These are phyloP conservation scores for Semicossyphus pulcher DNA, from an alignment of 2,113 vertebrate species.

Conservation along the genomic window DNA sequence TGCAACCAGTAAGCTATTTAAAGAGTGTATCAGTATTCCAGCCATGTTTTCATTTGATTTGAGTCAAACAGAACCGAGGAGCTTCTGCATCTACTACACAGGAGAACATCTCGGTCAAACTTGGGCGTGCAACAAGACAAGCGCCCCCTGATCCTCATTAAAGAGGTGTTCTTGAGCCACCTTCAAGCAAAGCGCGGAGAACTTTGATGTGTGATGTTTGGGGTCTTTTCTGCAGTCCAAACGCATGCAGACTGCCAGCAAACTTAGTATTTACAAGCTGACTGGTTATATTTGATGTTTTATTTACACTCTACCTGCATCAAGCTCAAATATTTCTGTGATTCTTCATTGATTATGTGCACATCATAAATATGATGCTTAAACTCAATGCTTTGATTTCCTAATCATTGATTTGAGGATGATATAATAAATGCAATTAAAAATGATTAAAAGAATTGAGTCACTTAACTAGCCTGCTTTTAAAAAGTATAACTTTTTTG, in stretches of 20 bases:
- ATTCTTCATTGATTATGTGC: neutral
- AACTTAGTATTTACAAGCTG: neutral
- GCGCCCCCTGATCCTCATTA: conserved; percentile 7
- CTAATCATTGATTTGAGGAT: neutral
- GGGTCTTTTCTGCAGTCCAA: conserved; percentile 12
- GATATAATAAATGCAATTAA: neutral
- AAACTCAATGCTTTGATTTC: neutral
- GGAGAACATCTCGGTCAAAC: conserved; percentile 17
- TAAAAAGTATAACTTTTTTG: neutral
- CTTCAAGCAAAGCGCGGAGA: conserved; percentile 8
- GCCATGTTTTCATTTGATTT: conserved; percentile 22
- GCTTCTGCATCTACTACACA: neutral
- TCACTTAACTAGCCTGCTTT: neutral
- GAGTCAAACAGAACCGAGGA: neutral
- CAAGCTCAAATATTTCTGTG: neutral
- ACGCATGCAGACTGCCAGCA: neutral
- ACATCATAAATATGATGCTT: neutral
- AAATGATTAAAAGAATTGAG: no score
- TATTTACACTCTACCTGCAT: neutral
- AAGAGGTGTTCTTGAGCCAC: conserved; percentile 15
- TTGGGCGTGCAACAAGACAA: conserved; percentile 9
- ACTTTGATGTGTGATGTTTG: conserved; percentile 28
- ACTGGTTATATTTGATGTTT: neutral
- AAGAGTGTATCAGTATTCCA: conserved; percentile 5
- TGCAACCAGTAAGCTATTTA: no score